Percentiles rank a stretch among this genome's conserved stretches.
Evolutionary conservation across 2,888 invertebrate genomes (phyloP).

Genomic region (Watsonalla binaria): DNA sequence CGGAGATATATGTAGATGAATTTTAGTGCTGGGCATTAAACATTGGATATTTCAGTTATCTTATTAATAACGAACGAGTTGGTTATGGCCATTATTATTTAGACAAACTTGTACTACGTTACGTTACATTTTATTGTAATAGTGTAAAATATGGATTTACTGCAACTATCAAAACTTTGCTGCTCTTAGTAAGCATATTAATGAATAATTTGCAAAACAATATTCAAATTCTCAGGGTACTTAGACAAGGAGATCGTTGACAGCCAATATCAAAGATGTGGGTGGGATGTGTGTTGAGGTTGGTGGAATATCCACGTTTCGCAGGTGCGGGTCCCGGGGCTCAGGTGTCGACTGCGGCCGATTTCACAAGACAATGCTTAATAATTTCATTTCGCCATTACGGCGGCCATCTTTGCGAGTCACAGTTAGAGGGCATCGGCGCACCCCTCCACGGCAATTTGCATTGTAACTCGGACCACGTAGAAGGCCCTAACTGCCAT

Average conservation of each 20-base stretch:
- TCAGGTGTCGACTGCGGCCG: constrained; percentile 78
- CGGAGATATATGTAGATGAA: background rate
- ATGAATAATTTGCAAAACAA: too few relatives aligned
- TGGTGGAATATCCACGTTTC: constrained; percentile 55
- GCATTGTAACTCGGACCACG: constrained; percentile 79
- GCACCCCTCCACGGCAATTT: constrained; percentile 76
- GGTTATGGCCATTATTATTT: too few relatives aligned
- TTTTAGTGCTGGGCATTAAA: too few relatives aligned
- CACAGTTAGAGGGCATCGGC: constrained; percentile 76
- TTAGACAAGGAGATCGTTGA: too few relatives aligned
- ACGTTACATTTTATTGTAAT: too few relatives aligned
- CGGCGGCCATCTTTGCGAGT: constrained; percentile 76
- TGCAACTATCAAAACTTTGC: too few relatives aligned
- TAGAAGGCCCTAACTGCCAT: constrained; percentile 72
- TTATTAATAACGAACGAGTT: too few relatives aligned
- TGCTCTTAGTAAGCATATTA: too few relatives aligned
- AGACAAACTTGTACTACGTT: too few relatives aligned
- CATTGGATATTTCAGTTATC: too few relatives aligned
- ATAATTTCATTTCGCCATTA: constrained; percentile 79
- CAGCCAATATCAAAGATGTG: background rate
- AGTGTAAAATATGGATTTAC: too few relatives aligned
- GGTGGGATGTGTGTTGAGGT: constrained; percentile 13
- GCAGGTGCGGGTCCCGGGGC: constrained; percentile 46
- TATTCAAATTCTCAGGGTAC: too few relatives aligned
- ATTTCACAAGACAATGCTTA: constrained; percentile 79